Evolutionary conservation across 2,888 invertebrate genomes (phyloP).

Genomic region (Drosophila borealis): DNA sequence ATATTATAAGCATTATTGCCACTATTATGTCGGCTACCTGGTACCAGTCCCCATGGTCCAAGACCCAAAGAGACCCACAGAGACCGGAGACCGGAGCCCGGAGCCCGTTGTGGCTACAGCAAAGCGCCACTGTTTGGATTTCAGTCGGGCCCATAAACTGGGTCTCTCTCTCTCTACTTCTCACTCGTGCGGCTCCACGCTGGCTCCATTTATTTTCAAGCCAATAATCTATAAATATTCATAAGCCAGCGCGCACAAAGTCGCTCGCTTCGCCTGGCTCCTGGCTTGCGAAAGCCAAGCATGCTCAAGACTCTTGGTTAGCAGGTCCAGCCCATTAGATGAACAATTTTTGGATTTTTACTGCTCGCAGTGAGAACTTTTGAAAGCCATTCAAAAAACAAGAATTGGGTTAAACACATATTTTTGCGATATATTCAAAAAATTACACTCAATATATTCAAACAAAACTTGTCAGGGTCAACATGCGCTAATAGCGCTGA

Average conservation of each 20-base stretch:
- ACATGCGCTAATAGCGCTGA: conserved; percentile 23
- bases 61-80: conserved; percentile 23
- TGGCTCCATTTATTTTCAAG: conserved; percentile 40
- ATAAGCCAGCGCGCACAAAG: conserved; percentile 56
- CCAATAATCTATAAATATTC: conserved; percentile 75
- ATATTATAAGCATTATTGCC: conserved; percentile 68
- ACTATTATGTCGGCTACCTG: conserved; percentile 66
- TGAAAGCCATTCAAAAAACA: neutral
- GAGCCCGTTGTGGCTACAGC: conserved; percentile 33
- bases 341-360: conserved; percentile 17
- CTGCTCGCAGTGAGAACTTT: neutral
- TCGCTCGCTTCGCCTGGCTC: conserved; percentile 24
- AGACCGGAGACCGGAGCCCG: conserved; percentile 6
- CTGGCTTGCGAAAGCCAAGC: conserved; percentile 67
- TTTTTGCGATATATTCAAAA: too few relatives aligned
- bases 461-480: neutral
- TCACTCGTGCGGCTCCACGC: conserved; percentile 25
- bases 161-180: conserved; percentile 31
- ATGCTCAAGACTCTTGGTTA: conserved; percentile 26
- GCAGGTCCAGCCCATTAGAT: conserved; percentile 19
- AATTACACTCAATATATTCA: too few relatives aligned
- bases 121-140: conserved; percentile 12
- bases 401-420: too few relatives aligned
- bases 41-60: conserved; percentile 49
- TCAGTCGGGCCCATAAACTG: conserved; percentile 57